phyloP scores from a whole-genome alignment of 23 tunicate species.

The Pegea sp. region DNA sequence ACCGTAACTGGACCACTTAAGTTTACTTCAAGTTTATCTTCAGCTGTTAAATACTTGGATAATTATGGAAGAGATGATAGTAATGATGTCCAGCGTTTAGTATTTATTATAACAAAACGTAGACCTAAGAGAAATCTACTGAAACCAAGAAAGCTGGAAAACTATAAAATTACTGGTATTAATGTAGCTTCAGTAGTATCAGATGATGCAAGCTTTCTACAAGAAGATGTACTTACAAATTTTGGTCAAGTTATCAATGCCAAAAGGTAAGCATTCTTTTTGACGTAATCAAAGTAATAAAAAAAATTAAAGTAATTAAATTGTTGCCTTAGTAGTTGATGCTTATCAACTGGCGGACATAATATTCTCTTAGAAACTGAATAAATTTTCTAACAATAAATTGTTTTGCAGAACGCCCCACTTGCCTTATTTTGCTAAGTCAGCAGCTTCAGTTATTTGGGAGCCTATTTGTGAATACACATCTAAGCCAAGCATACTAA shows the following conservation, averaged over 20 bases:
- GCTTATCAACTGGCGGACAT: too few relatives aligned
- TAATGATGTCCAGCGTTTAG: slow-evolving; percentile 5
- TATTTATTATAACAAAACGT: slow-evolving; percentile 19
- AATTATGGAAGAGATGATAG: slow-evolving; percentile 1
- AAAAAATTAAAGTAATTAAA: too few relatives aligned
- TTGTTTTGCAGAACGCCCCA: too few relatives aligned
- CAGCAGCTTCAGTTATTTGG: not conserved
- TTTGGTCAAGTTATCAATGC: slow-evolving; percentile 9
- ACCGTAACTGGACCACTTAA: slow-evolving; percentile 6
- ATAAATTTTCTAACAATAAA: too few relatives aligned
- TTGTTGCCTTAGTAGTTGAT: too few relatives aligned
- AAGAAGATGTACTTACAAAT: not conserved
- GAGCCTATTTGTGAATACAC: too few relatives aligned
- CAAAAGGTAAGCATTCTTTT: too few relatives aligned
- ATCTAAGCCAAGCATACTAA: too few relatives aligned
- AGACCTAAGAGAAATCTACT: not conserved
- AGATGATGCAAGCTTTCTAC: slow-evolving; percentile 16
- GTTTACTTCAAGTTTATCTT: not conserved
- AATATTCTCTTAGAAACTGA: too few relatives aligned
- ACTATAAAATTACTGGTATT: not conserved
- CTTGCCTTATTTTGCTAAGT: not conserved
- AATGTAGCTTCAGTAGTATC: slow-evolving; percentile 8
- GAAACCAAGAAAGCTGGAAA: slow-evolving; percentile 3
- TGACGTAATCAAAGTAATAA: too few relatives aligned
- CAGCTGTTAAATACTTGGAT: slow-evolving; percentile 4